Evolutionary conservation across 2,888 invertebrate genomes (phyloP), one percentile per base, ranked within the genome.

Genomic region (Busseola fusca): DNA sequence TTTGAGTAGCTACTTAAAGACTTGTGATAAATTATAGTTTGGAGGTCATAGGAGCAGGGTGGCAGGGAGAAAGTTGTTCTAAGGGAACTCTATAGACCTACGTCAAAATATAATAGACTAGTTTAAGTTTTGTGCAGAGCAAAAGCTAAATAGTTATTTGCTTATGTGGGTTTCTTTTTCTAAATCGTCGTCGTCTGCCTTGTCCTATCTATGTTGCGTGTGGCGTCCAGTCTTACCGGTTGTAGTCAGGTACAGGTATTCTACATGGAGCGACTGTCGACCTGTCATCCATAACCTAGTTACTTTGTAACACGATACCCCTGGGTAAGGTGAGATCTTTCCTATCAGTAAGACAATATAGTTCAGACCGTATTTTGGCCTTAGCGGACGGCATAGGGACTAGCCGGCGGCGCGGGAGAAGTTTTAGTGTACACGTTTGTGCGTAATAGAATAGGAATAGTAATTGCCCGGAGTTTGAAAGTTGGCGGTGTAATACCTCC

Each of bases 1-100:
- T 34, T 18, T 6, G 30, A 74, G 66, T 42, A 64, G 74, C 64
- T 64, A 40, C 50, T 74, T 72, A 9, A 9, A 40, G 72, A 30
- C 16, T 64, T 56, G 25, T 42, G 18, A 57, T 74, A 34, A 40
- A 74, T 21, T 34, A 1, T 50, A 34, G 48, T 64, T 64, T 74
- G 25, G 74, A 72, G 74, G 72, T 74, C 74, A 57, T 0, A 30
- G 16, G 12, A 37, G 21, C 14, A 7, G n/a, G n/a, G 27, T 40
- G n/a, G 10, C 5, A 1, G 0, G 25, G 72, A n/a, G 72, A 72
- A 72, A 72, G 58, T 54, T 52, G 10, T 10, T 25, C 0, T 3
- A 42, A 42, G 40, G 40, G 10, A 21, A 21, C 2, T 21, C 48
- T 0, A n/a, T 9, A 50, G 2, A n/a, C 1, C n/a, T 10, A 21